These are phyloP conservation scores for Cepaea hortensis DNA, from an alignment of 2,888 invertebrate species.

Conservation along the genomic window DNA sequence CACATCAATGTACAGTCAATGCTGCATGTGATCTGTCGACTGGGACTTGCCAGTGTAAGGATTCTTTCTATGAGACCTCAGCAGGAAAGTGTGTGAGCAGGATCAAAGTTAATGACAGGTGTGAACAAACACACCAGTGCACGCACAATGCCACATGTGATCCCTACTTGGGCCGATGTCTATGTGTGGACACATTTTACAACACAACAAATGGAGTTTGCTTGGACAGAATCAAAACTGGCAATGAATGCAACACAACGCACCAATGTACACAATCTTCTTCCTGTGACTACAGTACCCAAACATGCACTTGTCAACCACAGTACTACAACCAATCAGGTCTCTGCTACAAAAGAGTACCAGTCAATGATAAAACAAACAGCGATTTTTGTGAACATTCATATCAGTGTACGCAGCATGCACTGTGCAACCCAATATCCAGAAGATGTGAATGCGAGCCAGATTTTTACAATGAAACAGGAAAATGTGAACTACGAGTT, in stretches of 20 bases:
- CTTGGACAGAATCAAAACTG: not conserved
- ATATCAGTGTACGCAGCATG: constrained; percentile 49
- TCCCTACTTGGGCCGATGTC: constrained; percentile 42
- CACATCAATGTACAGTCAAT: constrained; percentile 45
- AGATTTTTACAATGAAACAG: constrained; percentile 47
- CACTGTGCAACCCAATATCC: constrained; percentile 37
- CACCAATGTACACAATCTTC: constrained; percentile 46
- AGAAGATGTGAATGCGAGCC: constrained; percentile 46
- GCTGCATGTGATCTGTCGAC: constrained; percentile 36
- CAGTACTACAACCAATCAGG: constrained; percentile 22
- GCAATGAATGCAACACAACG: constrained; percentile 13
- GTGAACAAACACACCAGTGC: constrained; percentile 44
- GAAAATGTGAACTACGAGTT: constrained; percentile 31
- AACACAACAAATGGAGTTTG: constrained; percentile 40
- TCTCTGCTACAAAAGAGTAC: constrained; percentile 7
- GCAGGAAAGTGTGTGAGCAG: constrained; percentile 40
- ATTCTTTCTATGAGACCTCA: constrained; percentile 34
- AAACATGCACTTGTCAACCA: constrained; percentile 2
- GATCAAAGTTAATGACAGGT: constrained; percentile 4
- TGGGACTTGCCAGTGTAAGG: constrained; percentile 42
- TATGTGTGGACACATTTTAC: constrained; percentile 43
- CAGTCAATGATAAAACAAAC: constrained; percentile 8
- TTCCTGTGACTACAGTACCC: constrained; percentile 31
- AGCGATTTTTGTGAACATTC: constrained; percentile 26
- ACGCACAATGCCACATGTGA: constrained; percentile 45